phyloP scores from a whole-genome alignment of 2,888 invertebrate genomes.

The Hetaerina titia region DNA sequence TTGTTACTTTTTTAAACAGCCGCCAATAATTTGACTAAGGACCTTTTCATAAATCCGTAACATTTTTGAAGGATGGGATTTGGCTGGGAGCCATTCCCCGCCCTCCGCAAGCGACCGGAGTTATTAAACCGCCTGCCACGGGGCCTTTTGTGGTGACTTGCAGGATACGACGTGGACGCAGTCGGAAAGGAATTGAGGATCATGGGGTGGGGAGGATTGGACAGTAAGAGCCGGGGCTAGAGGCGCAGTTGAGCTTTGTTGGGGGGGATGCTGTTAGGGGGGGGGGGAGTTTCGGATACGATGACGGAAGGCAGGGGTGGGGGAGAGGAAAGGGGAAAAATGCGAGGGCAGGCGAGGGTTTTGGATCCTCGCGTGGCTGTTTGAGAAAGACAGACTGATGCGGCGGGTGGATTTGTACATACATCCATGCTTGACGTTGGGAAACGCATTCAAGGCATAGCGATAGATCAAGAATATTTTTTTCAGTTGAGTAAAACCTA shows the following conservation, averaged over 20 bases:
- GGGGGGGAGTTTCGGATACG: background rate
- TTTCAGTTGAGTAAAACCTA: too few relatives aligned
- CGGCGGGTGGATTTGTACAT: background rate
- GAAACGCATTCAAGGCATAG: background rate
- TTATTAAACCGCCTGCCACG: slow-evolving; percentile 32
- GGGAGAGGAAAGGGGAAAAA: background rate
- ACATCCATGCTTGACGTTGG: background rate
- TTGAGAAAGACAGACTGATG: background rate
- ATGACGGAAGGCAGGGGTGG: background rate
- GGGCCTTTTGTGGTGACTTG: background rate
- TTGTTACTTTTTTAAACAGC: background rate
- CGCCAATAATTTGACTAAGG: background rate
- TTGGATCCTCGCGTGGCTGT: background rate
- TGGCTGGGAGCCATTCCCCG: background rate
- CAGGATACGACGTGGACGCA: slow-evolving; percentile 24
- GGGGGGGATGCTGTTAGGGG: background rate
- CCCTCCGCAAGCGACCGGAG: background rate
- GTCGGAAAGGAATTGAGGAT: slow-evolving; percentile 17
- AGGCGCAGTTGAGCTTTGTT: too few relatives aligned
- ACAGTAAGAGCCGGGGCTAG: background rate
- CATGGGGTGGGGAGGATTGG: background rate
- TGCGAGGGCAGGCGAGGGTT: background rate
- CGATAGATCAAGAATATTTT: background rate
- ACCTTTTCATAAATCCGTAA: background rate
- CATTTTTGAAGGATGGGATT: background rate